Base-by-base conservation (phyloP, 2,113 vertebrate genomes). In the Diadophis punctatus region DNA sequence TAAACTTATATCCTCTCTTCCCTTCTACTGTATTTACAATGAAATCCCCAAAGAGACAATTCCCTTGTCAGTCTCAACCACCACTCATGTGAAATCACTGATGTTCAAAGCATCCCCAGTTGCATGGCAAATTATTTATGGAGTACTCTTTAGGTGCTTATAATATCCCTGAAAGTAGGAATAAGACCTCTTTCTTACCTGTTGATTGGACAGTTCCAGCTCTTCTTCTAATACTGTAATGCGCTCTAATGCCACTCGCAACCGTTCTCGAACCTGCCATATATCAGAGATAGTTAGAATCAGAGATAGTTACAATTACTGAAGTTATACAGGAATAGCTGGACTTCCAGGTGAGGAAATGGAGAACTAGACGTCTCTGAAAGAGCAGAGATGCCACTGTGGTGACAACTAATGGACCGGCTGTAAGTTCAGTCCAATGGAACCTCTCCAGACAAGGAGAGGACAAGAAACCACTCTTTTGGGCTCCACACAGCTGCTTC, bases 191-290 rank as follows among this genome's bases (percentile, higher is more conserved):
- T 52, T 87, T 12, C 91, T 0, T 95, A 97, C 98, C 97, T 99
- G 98, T 87, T 99, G 98, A 74, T 98, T 98, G 34, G 98, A 98
- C 2, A 98, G 94, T 96, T 99, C 98, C 94, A 99, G 96, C 96
- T 99, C 98, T 25, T 99, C 98, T 94, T 99, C 99, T 58, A 99
- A 96, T 6, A 97, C 96, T 0, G 98, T 96, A 88, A 99, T 98
- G 1, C 98, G 96, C 95, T 99, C 98, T 96, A 99, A 94, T 0
- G 99, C 98, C 96, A 99, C 98, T 43, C 99, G 98, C 89, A 99
- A 96, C 68, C 99, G 95, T 93, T 99, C 98, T n/a, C 99, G 97
- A n/a, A 99, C 99, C 99, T 99, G 95, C 8, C 48, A 4, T 53
- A 58, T 30, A 43, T 80, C 34, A 49, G 20, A 39, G 68, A 53